These are phyloP conservation scores for Lucinisca nassula DNA, from an alignment of 2,888 invertebrate genomes.

Conservation along the genomic window DNA sequence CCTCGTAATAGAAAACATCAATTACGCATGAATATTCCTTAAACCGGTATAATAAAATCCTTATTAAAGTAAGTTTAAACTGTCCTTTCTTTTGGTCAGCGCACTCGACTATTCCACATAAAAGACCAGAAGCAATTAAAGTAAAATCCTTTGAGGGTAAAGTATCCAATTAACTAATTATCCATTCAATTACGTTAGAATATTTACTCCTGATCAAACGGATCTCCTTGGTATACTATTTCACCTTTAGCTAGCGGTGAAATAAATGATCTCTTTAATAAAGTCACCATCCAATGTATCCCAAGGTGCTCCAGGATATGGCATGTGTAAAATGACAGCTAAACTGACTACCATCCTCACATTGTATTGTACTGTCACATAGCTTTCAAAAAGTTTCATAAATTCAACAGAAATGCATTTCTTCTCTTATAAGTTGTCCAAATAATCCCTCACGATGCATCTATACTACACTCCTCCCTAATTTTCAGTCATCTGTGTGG, in stretches of 20 bases:
- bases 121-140: neutral
- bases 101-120: neutral
- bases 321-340: no score
- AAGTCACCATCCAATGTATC: no score
- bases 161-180: conserved; percentile 19
- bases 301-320: neutral
- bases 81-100: conserved; percentile 10
- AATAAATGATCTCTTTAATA: no score
- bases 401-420: neutral
- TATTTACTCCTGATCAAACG: neutral
- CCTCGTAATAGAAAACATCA: neutral
- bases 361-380: neutral
- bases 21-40: neutral
- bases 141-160: neutral
- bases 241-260: no score
- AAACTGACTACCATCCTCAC: neutral
- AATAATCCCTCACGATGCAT: no score
- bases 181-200: neutral
- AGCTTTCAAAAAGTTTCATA: neutral
- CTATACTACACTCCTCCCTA: no score
- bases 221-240: neutral
- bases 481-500: no score
- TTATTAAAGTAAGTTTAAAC: conserved; percentile 11
- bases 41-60: neutral
- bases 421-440: neutral